Base-by-base conservation (phyloP, 2,888 invertebrate genomes). In the Pristionchus exspectatus region DNA sequence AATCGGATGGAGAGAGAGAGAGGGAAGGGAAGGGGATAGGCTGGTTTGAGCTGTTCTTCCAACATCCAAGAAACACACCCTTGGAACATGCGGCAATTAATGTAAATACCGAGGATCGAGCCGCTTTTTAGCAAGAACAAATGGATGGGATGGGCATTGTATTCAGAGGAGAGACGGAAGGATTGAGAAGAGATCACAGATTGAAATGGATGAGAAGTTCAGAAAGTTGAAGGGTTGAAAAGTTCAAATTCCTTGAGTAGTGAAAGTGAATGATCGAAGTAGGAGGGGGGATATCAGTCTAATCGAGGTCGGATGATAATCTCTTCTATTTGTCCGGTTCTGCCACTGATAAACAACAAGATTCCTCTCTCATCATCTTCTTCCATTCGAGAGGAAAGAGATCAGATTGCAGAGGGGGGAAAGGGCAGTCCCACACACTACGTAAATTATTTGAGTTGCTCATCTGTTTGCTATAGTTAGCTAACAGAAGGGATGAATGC, bases 11-110 rank as follows among this genome's bases (percentile, higher is more conserved):
- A 38, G 27, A 77, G 74, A 77, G 74, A 44, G 74, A 9, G 44
- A 50, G 44, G 74, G 27, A 44, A 77, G 44, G 24, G 27, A 44
- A 77, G 44, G 24, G 74, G 44, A 21, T 50, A 77, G 74, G 44
- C 38, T 77, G 74, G 74, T 77, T 77, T 77, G 74, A 77, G 74
- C 74, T 44, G 74, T 77, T 77, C 74, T 77, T 77, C 74, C 30
- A 50, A 38, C 44, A 77, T 44, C 33, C 74, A 77, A 21, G 74
- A 77, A 77, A 77, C 74, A 77, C 44, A 3, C 12, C 44, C 74
- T 77, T 44, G 74, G 74, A 77, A 77, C 74, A 77, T 77, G 74
- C 74, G 12, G 74, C 74, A 77, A 77, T 77, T 77, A 77, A 77
- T 77, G 74, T 77, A 77, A 77, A 77, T 77, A 77, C 74, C 16